Conservation (phyloP, 2,797 vertebrate species). For the Notolepis coatsorum region DNA sequence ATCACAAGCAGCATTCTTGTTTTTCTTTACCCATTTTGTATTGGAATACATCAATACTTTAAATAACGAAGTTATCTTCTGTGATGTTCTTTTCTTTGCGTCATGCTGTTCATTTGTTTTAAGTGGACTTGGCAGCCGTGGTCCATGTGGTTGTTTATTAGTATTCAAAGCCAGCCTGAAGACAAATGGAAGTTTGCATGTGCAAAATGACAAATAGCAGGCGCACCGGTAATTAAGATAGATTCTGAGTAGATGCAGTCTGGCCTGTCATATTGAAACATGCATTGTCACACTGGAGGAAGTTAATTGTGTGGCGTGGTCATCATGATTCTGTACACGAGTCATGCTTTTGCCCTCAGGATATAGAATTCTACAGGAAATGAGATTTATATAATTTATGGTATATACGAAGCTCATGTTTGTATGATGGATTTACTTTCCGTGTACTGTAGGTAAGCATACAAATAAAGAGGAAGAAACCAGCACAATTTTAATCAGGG, state of each 20-base stretch:
- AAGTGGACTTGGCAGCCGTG: background rate
- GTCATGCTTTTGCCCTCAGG: conserved; percentile 31
- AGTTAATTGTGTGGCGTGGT: conserved; percentile 20
- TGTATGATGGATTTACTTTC: no score
- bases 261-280: conserved; percentile 36
- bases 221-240: conserved; percentile 50
- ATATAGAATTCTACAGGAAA: conserved; percentile 14
- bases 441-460: no score
- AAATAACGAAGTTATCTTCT: background rate
- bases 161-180: background rate
- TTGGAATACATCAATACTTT: conserved; percentile 3
- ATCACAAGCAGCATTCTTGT: no score
- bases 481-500: no score
- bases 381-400: no score
- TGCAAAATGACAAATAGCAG: conserved; percentile 41
- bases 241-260: conserved; percentile 32
- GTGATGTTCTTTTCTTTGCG: conserved; percentile 5
- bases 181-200: conserved; percentile 39
- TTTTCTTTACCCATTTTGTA: background rate
- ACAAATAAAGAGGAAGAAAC: no score
- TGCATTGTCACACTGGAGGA: conserved; percentile 25
- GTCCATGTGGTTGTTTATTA: background rate
- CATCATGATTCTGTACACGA: conserved; percentile 45
- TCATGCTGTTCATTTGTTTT: conserved; percentile 16
- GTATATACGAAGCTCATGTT: no score